Evolutionary conservation across 30 jellyfish, hydroid and myxozoan species (phyloP), one percentile per base, ranked within the genome.

Genomic region (Pelagia noctiluca): DNA sequence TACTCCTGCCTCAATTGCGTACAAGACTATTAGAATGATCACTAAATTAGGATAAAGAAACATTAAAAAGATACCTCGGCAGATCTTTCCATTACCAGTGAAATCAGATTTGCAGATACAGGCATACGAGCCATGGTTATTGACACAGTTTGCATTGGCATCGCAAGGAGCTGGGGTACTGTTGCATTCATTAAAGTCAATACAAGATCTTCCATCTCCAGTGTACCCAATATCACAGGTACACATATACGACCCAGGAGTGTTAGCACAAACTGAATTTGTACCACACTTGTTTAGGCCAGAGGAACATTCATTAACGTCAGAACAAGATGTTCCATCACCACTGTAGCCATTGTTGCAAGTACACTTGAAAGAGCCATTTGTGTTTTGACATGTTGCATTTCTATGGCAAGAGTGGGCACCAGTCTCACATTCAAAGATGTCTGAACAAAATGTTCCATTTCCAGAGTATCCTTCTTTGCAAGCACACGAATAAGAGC

Each of bases 401-500:
- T 53, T 53, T 13, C 5, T 2, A 13, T 53, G 69, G 25, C 69
- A 53, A 53, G 21, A 19, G 25, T 53, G 69, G 69, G 69, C 25
- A 2, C 69, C 69, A 2, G 25, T 29, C 5, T 29, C 1, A 53
- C 69, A 53, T 53, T 53, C 69, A 33, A 19, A 4, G 69, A 2
- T 53, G 69, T 53, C 69, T 53, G 18, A 53, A 53, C 21, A 33
- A 2, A 13, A 3, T 2, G 25, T 53, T 33, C 69, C 5, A 29
- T n/a, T n/a, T n/a, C n/a, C n/a, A n/a, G n/a, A n/a, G n/a, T n/a
- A n/a, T n/a, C n/a, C n/a, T n/a, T n/a, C 25, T 3, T 53, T 53
- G 69, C 69, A 53, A 53, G 69, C 69, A 53, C 69, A 53, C 21
- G 69, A 19, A 33, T 19, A 53, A 4, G 69, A 53, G 3, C 69